Evolutionary conservation across 30 jellyfish, hydroid and myxozoan genomes (phyloP).

Genomic region (Catostylus mosaicus): DNA sequence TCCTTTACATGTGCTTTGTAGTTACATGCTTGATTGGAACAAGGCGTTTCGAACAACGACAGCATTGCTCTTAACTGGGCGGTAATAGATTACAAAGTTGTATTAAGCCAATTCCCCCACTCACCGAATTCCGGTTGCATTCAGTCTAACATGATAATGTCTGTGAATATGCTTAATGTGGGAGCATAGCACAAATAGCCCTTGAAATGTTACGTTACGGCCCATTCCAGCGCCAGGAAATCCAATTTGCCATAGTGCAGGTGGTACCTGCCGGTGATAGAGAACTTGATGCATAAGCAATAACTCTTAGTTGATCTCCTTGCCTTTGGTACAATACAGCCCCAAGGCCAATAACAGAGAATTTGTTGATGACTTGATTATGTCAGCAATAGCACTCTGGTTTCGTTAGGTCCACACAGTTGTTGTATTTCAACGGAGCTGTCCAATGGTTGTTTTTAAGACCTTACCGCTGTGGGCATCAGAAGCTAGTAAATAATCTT

Average conservation of each 20-base stretch:
- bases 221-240: constrained; percentile 18
- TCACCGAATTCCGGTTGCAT: constrained; percentile 24
- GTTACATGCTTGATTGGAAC: neutral
- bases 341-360: constrained; percentile 7
- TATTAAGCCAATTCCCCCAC: constrained; percentile 15
- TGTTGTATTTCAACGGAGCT: neutral
- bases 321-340: too few relatives aligned
- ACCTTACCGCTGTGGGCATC: neutral
- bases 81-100: constrained; percentile 2
- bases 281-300: too few relatives aligned
- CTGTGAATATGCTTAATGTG: neutral
- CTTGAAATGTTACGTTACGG: constrained; percentile 6
- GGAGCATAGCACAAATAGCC: constrained; percentile 8
- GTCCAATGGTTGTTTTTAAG: neutral
- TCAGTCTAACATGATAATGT: constrained; percentile 2
- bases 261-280: too few relatives aligned
- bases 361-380: neutral
- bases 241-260: constrained; percentile 6
- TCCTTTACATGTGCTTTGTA: too few relatives aligned
- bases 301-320: too few relatives aligned
- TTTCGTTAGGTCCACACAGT: constrained; percentile 13
- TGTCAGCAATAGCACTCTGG: constrained; percentile 6
- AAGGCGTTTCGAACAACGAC: neutral
- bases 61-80: neutral
- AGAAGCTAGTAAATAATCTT: constrained; percentile 10